A percentile compares a stretch with the other conserved stretches of the same genome.
Conservation (phyloP, 1,140 invertebrate genomes). For the Schmidtea mediterranea region DNA sequence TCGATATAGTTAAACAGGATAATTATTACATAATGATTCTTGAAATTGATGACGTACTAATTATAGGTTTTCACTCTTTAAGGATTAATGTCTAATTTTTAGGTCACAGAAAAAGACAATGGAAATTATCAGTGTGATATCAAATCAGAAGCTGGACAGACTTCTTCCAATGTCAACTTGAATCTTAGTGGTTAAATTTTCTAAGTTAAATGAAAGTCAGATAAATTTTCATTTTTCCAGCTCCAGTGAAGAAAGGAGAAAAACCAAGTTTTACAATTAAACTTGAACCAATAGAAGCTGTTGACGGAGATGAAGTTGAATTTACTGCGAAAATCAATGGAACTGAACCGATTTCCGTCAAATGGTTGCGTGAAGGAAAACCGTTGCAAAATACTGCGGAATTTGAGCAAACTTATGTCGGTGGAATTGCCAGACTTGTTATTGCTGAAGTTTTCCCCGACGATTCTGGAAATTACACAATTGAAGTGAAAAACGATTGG, state of each 20-base stretch:
- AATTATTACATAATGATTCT: conserved; percentile 13
- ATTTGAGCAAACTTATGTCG: conserved; percentile 1
- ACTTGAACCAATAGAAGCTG: background rate
- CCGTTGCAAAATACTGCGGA: conserved; percentile 8
- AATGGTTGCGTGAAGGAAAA: conserved; percentile 18
- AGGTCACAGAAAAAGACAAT: conserved; percentile 12
- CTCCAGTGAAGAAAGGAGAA: background rate
- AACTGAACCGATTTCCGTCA: conserved; percentile 17
- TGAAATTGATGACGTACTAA: conserved; percentile 17
- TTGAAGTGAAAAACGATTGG: conserved; percentile 57
- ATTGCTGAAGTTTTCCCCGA: conserved; percentile 51
- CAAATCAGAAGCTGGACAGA: conserved; percentile 62
- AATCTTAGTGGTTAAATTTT: conserved; percentile 61
- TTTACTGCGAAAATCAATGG: conserved; percentile 21
- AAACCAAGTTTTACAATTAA: background rate
- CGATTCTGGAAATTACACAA: conserved; percentile 68
- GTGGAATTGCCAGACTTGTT: background rate
- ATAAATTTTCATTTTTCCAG: background rate
- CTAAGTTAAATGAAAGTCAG: background rate
- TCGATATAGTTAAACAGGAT: conserved; percentile 14
- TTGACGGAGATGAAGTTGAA: conserved; percentile 16
- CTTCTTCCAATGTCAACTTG: conserved; percentile 45
- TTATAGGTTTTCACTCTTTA: background rate
- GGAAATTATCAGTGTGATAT: conserved; percentile 60
- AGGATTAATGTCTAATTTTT: conserved; percentile 4